Percentiles rank a stretch among this genome's conserved stretches.
phyloP scores from a whole-genome alignment of 2,888 invertebrate species.

The Zootermopsis nevadensis region DNA sequence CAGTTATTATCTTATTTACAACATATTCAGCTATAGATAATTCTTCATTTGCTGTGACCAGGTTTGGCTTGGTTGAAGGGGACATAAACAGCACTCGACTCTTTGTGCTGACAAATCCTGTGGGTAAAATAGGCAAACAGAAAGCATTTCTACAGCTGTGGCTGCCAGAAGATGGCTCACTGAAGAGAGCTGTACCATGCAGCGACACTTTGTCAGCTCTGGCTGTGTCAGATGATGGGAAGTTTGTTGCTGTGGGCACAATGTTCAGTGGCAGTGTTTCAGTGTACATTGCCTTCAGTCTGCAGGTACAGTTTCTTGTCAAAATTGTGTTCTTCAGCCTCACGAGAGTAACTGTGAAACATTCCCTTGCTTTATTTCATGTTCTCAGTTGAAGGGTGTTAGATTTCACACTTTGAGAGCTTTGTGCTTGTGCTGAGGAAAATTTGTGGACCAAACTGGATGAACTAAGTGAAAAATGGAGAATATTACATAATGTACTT shows the following conservation, averaged over 20 bases:
- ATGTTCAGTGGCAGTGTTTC: slow-evolving; percentile 94
- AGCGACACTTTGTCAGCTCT: slow-evolving; percentile 85
- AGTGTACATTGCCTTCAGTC: slow-evolving; percentile 90
- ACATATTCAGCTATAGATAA: too few relatives aligned
- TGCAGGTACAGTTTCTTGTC: slow-evolving; percentile 71
- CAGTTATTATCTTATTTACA: too few relatives aligned
- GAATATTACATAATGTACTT: too few relatives aligned
- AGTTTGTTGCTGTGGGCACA: slow-evolving; percentile 91
- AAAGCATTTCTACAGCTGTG: slow-evolving; percentile 84
- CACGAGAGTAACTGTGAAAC: too few relatives aligned
- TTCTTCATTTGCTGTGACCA: slow-evolving; percentile 57
- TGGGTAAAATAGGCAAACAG: slow-evolving; percentile 76
- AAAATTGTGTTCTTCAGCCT: too few relatives aligned
- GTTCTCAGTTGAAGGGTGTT: too few relatives aligned
- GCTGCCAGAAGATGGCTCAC: slow-evolving; percentile 72
- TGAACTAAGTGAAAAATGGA: too few relatives aligned
- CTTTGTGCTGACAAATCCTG: slow-evolving; percentile 85
- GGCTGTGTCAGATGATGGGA: slow-evolving; percentile 90
- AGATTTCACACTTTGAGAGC: too few relatives aligned
- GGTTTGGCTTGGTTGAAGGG: slow-evolving; percentile 79
- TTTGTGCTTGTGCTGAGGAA: too few relatives aligned
- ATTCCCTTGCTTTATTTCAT: too few relatives aligned
- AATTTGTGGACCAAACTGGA: too few relatives aligned
- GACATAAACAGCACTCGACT: slow-evolving; percentile 72
- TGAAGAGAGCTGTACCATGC: slow-evolving; percentile 70